These are phyloP conservation scores for Pseudopleuronectes americanus DNA, from an alignment of 2,797 vertebrate genomes.

Conservation along the genomic window DNA sequence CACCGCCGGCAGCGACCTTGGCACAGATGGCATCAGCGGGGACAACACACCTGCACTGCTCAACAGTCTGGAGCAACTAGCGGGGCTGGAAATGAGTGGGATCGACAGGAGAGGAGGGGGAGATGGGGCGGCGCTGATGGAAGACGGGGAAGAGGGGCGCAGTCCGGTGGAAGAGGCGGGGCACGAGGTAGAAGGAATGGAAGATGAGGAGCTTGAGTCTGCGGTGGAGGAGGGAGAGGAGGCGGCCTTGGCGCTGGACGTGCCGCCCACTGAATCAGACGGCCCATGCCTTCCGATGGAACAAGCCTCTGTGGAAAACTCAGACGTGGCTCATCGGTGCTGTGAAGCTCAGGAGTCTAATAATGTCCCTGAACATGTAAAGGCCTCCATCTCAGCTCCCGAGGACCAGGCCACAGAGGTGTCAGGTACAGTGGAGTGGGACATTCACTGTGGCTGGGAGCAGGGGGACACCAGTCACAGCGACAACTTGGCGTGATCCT, in stretches of 20 bases:
- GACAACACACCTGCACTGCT: constrained; percentile 76
- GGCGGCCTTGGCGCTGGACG: constrained; percentile 73
- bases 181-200: constrained; percentile 68
- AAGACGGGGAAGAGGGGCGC: constrained; percentile 75
- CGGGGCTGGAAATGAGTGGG: constrained; percentile 72
- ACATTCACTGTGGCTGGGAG: constrained; percentile 50
- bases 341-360: constrained; percentile 30
- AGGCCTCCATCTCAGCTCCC: constrained; percentile 31
- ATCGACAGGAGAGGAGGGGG: constrained; percentile 72
- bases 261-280: constrained; percentile 43
- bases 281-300: constrained; percentile 49
- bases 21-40: constrained; percentile 78
- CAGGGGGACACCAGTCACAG: constrained; percentile 58
- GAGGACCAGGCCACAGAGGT: constrained; percentile 37
- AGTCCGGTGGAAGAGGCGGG: constrained; percentile 74
- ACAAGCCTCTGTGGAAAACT: constrained; percentile 16
- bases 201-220: constrained; percentile 67
- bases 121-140: constrained; percentile 75
- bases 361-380: constrained; percentile 17
- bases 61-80: constrained; percentile 61
- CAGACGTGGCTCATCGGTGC: constrained; percentile 18
- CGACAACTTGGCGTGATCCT: constrained; percentile 72
- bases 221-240: constrained; percentile 79
- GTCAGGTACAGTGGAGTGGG: constrained; percentile 45
- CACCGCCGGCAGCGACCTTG: constrained; percentile 72